phyloP scores from a whole-genome alignment of 1,140 invertebrate species.

The Conus ventricosus region DNA sequence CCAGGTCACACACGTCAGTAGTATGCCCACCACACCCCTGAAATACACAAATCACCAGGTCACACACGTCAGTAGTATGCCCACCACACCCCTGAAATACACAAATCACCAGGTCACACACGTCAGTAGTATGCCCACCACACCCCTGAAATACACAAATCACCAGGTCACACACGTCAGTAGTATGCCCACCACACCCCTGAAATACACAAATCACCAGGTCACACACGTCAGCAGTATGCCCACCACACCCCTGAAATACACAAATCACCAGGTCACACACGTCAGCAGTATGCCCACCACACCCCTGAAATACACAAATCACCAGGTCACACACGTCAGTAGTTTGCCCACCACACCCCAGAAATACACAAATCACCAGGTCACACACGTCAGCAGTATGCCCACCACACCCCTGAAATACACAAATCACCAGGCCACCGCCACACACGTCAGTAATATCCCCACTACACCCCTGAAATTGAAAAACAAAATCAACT shows the following conservation, averaged over 20 bases:
- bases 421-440: conserved; percentile 29
- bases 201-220: conserved; percentile 61
- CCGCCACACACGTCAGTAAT: conserved; percentile 81
- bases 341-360: too few relatives aligned
- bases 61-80: conserved; percentile 83
- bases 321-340: neutral
- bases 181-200: conserved; percentile 83
- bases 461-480: too few relatives aligned
- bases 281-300: conserved; percentile 84
- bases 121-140: conserved; percentile 84
- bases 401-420: conserved; percentile 83
- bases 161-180: conserved; percentile 92
- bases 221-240: neutral
- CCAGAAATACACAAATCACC: too few relatives aligned
- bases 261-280: conserved; percentile 86
- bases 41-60: conserved; percentile 84
- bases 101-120: conserved; percentile 87
- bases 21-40: too few relatives aligned
- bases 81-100: conserved; percentile 66
- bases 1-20: too few relatives aligned
- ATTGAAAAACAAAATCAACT: too few relatives aligned
- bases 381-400: conserved; percentile 83
- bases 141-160: conserved; percentile 76
- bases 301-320: conserved; percentile 77
- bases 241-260: too few relatives aligned